These are phyloP conservation scores for Episyrphus balteatus DNA, from an alignment of 1,140 invertebrate genomes.

Conservation along the genomic window DNA sequence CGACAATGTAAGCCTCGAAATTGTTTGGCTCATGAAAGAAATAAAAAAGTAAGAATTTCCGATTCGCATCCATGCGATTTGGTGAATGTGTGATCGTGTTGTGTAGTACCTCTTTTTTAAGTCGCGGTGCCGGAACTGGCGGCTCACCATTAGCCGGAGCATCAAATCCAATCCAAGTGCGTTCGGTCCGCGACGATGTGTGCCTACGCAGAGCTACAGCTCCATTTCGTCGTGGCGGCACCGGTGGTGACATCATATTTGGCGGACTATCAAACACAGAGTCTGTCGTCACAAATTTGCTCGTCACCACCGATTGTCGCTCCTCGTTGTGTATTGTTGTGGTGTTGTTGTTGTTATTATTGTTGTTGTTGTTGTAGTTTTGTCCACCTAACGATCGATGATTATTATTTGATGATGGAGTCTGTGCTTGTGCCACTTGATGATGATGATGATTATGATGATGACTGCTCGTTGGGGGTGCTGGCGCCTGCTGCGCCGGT, in stretches of 20 bases:
- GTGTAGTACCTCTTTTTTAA: constrained; percentile 33
- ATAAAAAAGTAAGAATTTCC: too few species aligned
- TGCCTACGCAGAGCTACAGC: not conserved
- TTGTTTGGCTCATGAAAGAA: too few species aligned
- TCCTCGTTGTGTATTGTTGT: not conserved
- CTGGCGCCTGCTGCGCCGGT: constrained; percentile 14
- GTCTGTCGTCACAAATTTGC: constrained; percentile 17
- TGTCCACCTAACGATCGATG: not conserved
- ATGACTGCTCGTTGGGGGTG: constrained; percentile 22
- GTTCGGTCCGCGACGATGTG: not conserved
- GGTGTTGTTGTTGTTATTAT: not conserved
- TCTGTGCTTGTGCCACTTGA: constrained; percentile 5
- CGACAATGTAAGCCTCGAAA: too few species aligned
- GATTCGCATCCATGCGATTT: too few species aligned
- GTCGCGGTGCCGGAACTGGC: constrained; percentile 26
- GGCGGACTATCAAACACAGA: constrained; percentile 29
- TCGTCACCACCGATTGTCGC: not conserved
- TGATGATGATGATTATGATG: constrained; percentile 4
- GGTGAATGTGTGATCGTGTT: not conserved
- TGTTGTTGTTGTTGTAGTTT: constrained; percentile 1
- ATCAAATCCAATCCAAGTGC: not conserved
- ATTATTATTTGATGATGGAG: not conserved
- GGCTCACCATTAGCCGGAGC: too few species aligned
- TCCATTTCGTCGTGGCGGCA: constrained; percentile 27
- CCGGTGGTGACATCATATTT: constrained; percentile 31